phyloP scores from a whole-genome alignment of 2,888 invertebrate genomes.

The Phanerotoma sp. region DNA sequence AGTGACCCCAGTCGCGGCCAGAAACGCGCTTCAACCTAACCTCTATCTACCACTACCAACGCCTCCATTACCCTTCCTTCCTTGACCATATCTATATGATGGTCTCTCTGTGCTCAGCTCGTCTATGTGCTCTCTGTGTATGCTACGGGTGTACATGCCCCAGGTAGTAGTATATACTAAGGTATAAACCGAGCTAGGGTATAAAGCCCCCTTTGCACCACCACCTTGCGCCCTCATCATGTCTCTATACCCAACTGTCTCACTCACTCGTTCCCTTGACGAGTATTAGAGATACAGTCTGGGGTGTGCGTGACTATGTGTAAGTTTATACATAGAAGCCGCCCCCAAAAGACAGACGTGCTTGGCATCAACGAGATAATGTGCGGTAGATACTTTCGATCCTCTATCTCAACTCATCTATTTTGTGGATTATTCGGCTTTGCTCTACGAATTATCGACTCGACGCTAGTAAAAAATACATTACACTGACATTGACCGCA shows the following conservation, averaged over 20 bases:
- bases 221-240: conserved; percentile 23
- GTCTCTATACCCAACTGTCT: no score
- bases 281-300: conserved; percentile 18
- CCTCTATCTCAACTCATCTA: conserved; percentile 51
- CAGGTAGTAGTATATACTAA: conserved; percentile 15
- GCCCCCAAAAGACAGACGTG: conserved; percentile 55
- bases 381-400: conserved; percentile 6
- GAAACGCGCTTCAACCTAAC: conserved; percentile 46
- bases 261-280: no score
- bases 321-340: conserved; percentile 37
- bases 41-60: conserved; percentile 4
- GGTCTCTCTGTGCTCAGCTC: conserved; percentile 2
- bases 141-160: conserved; percentile 25
- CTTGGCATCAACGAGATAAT: conserved; percentile 49
- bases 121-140: conserved; percentile 22
- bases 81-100: conserved; percentile 27
- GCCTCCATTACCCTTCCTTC: background rate
- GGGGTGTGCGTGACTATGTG: conserved; percentile 23
- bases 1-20: conserved; percentile 50
- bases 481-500: background rate
- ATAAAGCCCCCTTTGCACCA: conserved; percentile 35
- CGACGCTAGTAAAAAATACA: background rate
- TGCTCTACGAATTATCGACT: background rate
- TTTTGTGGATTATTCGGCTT: conserved; percentile 33
- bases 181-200: conserved; percentile 18